These are phyloP conservation scores for Falco concolor DNA, from an alignment of 2,797 vertebrate species.

Conservation along the genomic window DNA sequence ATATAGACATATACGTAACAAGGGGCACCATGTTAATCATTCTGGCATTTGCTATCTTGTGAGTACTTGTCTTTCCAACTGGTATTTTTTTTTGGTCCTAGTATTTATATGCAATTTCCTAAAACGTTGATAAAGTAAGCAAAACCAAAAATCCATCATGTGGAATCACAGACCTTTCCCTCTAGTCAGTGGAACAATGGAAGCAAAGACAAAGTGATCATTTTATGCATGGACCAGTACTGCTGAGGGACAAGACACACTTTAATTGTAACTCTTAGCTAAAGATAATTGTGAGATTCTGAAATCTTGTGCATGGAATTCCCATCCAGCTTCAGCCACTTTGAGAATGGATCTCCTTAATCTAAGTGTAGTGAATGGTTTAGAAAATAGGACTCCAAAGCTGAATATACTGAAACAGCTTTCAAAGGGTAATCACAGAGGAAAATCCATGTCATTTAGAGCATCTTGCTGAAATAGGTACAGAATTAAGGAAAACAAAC, in stretches of 20 bases:
- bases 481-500: background rate
- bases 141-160: background rate
- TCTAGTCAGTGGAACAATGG: background rate
- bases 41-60: background rate
- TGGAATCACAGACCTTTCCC: background rate
- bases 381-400: background rate
- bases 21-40: background rate
- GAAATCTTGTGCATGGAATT: background rate
- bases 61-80: background rate
- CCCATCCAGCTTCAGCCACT: background rate
- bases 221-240: background rate
- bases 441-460: background rate
- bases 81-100: background rate
- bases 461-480: background rate
- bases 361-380: background rate
- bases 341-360: background rate
- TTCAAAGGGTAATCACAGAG: background rate
- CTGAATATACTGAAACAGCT: background rate
- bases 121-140: background rate
- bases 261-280: background rate
- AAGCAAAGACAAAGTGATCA: background rate
- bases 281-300: background rate
- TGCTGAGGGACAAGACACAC: background rate
- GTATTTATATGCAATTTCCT: background rate
- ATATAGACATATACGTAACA: background rate